Base-by-base conservation (phyloP, 2,113 vertebrate genomes). In the Camelus dromedarius region DNA sequence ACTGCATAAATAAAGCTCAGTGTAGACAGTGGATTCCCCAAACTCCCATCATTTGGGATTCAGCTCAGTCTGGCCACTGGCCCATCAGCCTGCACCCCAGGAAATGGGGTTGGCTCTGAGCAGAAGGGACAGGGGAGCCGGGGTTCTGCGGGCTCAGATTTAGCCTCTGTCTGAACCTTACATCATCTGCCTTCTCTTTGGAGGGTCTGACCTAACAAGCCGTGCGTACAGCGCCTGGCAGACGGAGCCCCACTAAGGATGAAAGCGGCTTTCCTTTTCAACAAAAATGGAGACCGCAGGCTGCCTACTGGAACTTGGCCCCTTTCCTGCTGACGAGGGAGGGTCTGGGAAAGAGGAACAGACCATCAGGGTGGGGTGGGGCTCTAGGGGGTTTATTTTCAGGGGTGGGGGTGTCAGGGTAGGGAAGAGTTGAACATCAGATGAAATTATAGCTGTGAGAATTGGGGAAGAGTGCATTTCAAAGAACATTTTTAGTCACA, bases 401-500 rank as follows among this genome's bases (percentile, higher is more conserved):
- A 46, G 32, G n/a, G 30, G 9, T 48, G 28, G 48, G 15, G 19
- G 20, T 94, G 26, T 90, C 16, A 32, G n/a, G 20, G 10, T 64
- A 35, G 67, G 38, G 72, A 94, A 86, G 66, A 93, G 75, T 64
- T 70, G 91, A 82, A 95, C 85, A 97, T 86, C 90, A 97, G 97
- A 95, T 81, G 90, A 64, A 96, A 88, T 87, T 96, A 81, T 95
- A 96, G 92, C 98, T 97, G 90, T 75, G 95, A 46, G 80, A 97
- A 77, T 91, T 93, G 97, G 93, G 97, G 93, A 97, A 95, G 69
- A 97, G 69, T 8, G 0, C 89, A 93, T 97, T 98, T 98, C 98
- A 98, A 98, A 98, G 95, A 91, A 96, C 97, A 97, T 96, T 98
- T 98, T 98, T 97, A 97, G 98, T 97, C 98, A 98, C 98, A 98